Evolutionary conservation across 1,140 invertebrate genomes (phyloP).

Genomic region (Dermatophagoides farinae): DNA sequence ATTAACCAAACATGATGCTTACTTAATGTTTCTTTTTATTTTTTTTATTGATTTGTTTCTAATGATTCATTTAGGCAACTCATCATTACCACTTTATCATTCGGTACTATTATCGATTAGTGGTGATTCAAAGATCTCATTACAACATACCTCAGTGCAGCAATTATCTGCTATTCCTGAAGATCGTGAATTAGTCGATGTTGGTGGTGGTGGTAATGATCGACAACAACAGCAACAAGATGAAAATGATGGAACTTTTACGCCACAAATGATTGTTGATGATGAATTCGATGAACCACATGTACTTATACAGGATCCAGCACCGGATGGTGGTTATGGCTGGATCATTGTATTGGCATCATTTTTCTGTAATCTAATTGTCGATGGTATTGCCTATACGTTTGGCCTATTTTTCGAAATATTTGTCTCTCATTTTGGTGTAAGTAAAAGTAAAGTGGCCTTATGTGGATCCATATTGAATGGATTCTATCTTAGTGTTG

Average conservation of each 20-base stretch:
- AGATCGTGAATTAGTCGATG: neutral
- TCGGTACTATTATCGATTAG: slow-evolving; percentile 10
- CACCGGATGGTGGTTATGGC: slow-evolving; percentile 36
- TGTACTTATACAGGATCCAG: slow-evolving; percentile 7
- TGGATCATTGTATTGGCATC: slow-evolving; percentile 88
- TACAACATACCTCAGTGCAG: slow-evolving; percentile 11
- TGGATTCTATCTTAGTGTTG: slow-evolving; percentile 76
- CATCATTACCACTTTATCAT: slow-evolving; percentile 1
- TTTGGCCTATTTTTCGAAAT: slow-evolving; percentile 68
- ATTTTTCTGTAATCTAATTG: slow-evolving; percentile 92
- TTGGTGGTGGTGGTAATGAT: too few relatives aligned
- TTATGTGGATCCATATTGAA: slow-evolving; percentile 85
- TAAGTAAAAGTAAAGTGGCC: slow-evolving; percentile 64
- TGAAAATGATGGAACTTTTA: neutral
- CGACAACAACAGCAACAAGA: neutral
- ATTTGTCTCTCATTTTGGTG: slow-evolving; percentile 56
- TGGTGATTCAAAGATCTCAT: slow-evolving; percentile 13
- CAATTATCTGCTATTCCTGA: slow-evolving; percentile 6
- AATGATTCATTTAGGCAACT: slow-evolving; percentile 1
- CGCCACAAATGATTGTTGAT: neutral
- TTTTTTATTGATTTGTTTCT: neutral
- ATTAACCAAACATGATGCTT: too few relatives aligned
- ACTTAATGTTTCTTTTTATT: too few relatives aligned
- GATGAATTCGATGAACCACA: slow-evolving; percentile 10
- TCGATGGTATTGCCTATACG: slow-evolving; percentile 85